These are phyloP conservation scores for Propithecus coquereli DNA, from an alignment of 2,113 vertebrate genomes.

Conservation along the genomic window DNA sequence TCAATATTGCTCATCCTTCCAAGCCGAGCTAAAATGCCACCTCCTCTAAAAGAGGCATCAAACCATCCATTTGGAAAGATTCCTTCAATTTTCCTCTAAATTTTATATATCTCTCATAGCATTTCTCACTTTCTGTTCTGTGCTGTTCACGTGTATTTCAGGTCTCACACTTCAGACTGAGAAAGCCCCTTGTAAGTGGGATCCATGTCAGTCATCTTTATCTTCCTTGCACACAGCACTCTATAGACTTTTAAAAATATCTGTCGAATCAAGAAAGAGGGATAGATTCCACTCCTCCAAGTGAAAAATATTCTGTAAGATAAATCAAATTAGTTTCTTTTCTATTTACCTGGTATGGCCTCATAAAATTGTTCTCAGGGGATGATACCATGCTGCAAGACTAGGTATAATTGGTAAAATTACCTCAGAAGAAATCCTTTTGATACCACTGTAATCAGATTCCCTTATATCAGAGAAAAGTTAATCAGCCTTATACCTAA, in stretches of 20 bases:
- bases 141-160: background rate
- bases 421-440: background rate
- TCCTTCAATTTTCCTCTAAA: background rate
- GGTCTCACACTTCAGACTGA: background rate
- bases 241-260: background rate
- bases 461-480: background rate
- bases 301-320: background rate
- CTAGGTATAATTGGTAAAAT: background rate
- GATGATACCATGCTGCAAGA: background rate
- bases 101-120: background rate
- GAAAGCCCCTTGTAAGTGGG: background rate
- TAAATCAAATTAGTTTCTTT: constrained; percentile 38
- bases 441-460: background rate
- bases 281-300: background rate
- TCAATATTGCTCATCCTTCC: background rate
- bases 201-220: background rate
- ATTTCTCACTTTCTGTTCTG: background rate
- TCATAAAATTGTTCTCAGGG: constrained; percentile 12
- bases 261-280: background rate
- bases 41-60: constrained; percentile 18
- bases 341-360: background rate
- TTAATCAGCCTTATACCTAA: background rate
- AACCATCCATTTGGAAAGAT: background rate
- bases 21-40: constrained; percentile 3
- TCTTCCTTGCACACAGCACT: background rate